These are phyloP conservation scores for Exocentrus adspersus DNA, from an alignment of 2,888 invertebrate species.

Conservation along the genomic window DNA sequence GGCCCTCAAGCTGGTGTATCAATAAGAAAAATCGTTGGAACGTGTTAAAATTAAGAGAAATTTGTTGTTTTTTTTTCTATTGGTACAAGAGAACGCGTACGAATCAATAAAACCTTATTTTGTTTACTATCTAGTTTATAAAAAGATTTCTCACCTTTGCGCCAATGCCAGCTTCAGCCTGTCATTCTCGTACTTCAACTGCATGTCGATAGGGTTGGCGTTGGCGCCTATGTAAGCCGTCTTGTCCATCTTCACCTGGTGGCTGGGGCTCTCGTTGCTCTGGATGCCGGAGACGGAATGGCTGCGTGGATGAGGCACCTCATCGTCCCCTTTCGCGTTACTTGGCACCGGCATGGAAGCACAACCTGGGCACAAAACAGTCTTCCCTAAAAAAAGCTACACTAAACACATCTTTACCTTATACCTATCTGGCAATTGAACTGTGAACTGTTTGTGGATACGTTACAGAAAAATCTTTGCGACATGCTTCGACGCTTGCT, in stretches of 20 bases:
- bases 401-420: neutral
- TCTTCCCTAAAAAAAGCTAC: neutral
- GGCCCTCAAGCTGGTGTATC: neutral
- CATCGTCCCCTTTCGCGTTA: slow-evolving; percentile 57
- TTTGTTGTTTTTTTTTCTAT: neutral
- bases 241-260: slow-evolving; percentile 65
- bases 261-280: slow-evolving; percentile 74
- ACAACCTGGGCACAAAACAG: slow-evolving; percentile 16
- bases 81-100: neutral
- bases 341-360: slow-evolving; percentile 51
- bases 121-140: neutral
- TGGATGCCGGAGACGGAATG: slow-evolving; percentile 70
- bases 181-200: slow-evolving; percentile 97
- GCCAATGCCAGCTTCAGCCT: slow-evolving; percentile 93
- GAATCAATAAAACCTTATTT: neutral
- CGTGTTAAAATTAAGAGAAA: too few relatives aligned
- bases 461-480: slow-evolving; percentile 13
- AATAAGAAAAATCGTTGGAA: neutral
- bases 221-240: slow-evolving; percentile 39
- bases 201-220: slow-evolving; percentile 75
- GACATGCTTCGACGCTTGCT: slow-evolving; percentile 6
- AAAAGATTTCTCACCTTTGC: slow-evolving; percentile 77
- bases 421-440: slow-evolving; percentile 23
- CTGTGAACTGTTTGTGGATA: slow-evolving; percentile 16
- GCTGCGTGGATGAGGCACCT: slow-evolving; percentile 70